These are phyloP conservation scores for Argynnis bischoffii DNA, from an alignment of 2,888 invertebrate genomes.

Conservation along the genomic window DNA sequence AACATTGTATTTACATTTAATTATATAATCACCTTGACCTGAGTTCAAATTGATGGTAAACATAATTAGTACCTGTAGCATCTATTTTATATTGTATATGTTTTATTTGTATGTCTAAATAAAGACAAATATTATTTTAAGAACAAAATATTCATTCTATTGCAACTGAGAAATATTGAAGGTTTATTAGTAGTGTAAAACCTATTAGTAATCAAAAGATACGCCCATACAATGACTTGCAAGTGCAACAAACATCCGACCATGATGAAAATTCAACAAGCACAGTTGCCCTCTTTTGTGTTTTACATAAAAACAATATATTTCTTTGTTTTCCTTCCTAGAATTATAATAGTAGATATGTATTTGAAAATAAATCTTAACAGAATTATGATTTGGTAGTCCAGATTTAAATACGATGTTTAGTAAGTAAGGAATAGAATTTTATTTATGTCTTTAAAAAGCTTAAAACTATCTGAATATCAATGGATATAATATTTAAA, in stretches of 20 bases:
- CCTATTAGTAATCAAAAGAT: slow-evolving; percentile 16
- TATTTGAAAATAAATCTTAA: too few species aligned
- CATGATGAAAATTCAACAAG: slow-evolving; percentile 30
- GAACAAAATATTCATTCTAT: too few species aligned
- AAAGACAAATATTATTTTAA: neutral
- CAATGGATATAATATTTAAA: too few species aligned
- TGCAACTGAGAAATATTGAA: neutral
- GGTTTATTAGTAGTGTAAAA: slow-evolving; percentile 18
- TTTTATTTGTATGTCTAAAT: slow-evolving; percentile 2
- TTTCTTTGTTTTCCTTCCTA: slow-evolving; percentile 5
- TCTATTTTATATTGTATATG: neutral
- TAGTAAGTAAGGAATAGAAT: too few species aligned
- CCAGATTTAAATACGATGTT: too few species aligned
- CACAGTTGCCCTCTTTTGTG: slow-evolving; percentile 8
- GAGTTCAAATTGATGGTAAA: slow-evolving; percentile 22
- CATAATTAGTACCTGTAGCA: neutral
- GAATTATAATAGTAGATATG: too few species aligned
- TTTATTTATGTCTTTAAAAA: too few species aligned
- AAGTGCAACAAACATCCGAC: slow-evolving; percentile 47
- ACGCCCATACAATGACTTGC: slow-evolving; percentile 39
- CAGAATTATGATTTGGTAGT: too few species aligned
- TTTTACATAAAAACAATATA: slow-evolving; percentile 10
- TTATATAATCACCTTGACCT: slow-evolving; percentile 23
- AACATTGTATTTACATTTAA: slow-evolving; percentile 5
- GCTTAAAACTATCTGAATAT: too few species aligned